Evolutionary conservation across 2,113 vertebrate genomes (phyloP), one percentile per base, ranked within the genome.

Genomic region (Monopterus albus): DNA sequence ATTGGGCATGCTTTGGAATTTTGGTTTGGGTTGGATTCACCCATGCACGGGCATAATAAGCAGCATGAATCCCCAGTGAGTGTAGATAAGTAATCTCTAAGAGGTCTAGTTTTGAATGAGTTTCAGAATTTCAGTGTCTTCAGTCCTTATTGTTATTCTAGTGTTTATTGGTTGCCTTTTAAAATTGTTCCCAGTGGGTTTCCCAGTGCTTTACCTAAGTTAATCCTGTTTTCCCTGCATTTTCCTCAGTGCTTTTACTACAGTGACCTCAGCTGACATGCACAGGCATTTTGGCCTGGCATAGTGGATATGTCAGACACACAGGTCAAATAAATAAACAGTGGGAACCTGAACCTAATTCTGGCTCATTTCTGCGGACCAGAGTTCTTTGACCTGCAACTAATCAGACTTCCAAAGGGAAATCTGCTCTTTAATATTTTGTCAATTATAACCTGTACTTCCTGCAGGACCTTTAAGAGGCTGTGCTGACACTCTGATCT

Each of bases 311-410:
- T 83, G 85, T 88, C 61, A 40, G 64, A 86, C 77, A 66, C 72
- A 43, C 80, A 60, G 86, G 82, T 91, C 85, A 87, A 76, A 74
- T 75, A 85, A 87, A 89, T 87, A 87, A 61, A 65, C 58, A 83
- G 66, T 23, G 46, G 81, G 71, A 88, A 87, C 78, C 81, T 80
- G 64, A 81, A 63, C 72, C 73, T 63, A 26, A 70, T 21, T 76
- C 53, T 67, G 45, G 17, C 75, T 71, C 40, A 62, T 69, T 60
- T 66, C 62, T 55, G 77, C 50, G 45, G 77, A 63, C 51, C 64
- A 57, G 47, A 5, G 45, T 72, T 64, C 72, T 45, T 69, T 76
- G 72, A 78, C 58, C 78, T 81, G 81, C 20, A 20, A 45, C 77
- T 74, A 84, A 80, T 83, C 70, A 55, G 20, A 29, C 21, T 56